Evolutionary conservation across 2,888 invertebrate species (phyloP), one percentile per base, ranked within the genome.

Genomic region (Temnothorax unifasciatus): DNA sequence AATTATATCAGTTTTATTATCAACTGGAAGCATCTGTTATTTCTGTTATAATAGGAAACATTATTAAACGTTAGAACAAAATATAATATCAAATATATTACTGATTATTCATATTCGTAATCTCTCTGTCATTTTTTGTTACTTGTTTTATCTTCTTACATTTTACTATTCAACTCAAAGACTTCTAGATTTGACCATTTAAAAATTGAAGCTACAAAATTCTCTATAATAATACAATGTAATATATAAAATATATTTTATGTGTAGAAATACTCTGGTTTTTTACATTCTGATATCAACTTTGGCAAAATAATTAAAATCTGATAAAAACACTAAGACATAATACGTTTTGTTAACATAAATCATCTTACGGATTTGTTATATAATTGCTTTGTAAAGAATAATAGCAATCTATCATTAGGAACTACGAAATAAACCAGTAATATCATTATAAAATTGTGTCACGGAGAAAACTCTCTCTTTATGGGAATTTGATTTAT

Each of bases 351-450:
- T 25, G 59, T 75, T 41, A 61, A 85, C 66, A 79, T 59, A 59
- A 85, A 83, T 84, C 63, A 54, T 41, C 34, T 34, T 85, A 81
- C 61, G 73, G 79, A 85, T 85, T 83, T 82, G 63, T 87, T 47
- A 29, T 84, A 88, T 41, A 84, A 25, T 13, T 61, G 18, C 68
- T 61, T 64, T 82, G 59, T 81, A 83, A 83, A 57, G 74, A 86
- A 54, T 81, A 71, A 73, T 61, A 61, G 85, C 86, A 88, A 61
- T 81, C 74, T 88, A 84, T 41, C n/a, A 69, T 41, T 90, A 90
- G 90, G 90, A 90, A 90, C 87, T 89, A 90, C 85, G 29, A 57
- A n/a, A 83, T 87, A 73, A 82, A 89, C 47, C 85, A 83, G 68
- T 90, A 90, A 90, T 87, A 90, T 89, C 89, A 87, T 87, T 66